Percentiles rank a stretch among this genome's conserved stretches.
phyloP scores from a whole-genome alignment of 2,797 vertebrate genomes.

The Leontocebus nigricollis region DNA sequence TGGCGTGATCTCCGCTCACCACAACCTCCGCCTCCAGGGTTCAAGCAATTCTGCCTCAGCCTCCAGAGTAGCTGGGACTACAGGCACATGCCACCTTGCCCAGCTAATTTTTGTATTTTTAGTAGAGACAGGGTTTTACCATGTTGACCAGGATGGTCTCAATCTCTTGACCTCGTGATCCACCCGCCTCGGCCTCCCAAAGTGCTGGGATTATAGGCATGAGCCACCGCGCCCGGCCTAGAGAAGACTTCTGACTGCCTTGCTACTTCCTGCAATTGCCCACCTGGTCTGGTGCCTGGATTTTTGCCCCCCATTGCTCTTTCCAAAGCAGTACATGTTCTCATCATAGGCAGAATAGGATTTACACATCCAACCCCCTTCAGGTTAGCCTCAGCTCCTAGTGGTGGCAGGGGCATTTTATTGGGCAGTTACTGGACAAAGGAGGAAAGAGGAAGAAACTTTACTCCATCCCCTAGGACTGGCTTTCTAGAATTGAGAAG shows the following conservation, averaged over 20 bases:
- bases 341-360: neutral
- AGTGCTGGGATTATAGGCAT: too few relatives aligned
- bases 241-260: neutral
- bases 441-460: neutral
- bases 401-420: neutral
- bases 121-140: too few relatives aligned
- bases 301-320: neutral
- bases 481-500: neutral
- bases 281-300: neutral
- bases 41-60: too few relatives aligned
- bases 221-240: neutral
- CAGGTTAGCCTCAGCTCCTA: neutral
- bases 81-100: too few relatives aligned
- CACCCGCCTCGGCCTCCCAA: too few relatives aligned
- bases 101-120: too few relatives aligned
- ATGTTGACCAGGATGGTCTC: too few relatives aligned
- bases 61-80: too few relatives aligned
- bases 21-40: too few relatives aligned
- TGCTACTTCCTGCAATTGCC: neutral
- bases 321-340: neutral
- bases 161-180: too few relatives aligned
- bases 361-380: accelerated
- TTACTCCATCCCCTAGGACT: neutral
- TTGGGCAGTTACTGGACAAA: neutral
- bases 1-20: too few relatives aligned